Evolutionary conservation across 2,797 vertebrate species (phyloP), one percentile per base, ranked within the genome.

Genomic region (Platalea minor): DNA sequence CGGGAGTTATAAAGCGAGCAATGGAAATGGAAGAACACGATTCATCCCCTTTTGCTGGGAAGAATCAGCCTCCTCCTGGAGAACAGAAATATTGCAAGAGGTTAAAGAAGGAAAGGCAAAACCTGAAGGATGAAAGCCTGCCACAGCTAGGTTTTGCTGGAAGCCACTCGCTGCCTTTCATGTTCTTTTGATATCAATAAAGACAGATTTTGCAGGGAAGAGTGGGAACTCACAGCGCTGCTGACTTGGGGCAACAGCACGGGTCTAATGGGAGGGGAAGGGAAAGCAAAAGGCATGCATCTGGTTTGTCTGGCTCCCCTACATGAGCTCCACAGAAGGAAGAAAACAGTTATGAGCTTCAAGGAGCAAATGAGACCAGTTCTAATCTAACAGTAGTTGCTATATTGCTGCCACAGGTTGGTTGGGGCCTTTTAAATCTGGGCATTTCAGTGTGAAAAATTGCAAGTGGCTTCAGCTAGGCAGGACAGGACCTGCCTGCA

Each of bases 31-130:
- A 50, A 86, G 77, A 41, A 78, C 21, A 8, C 0, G 1, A 46
- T n/a, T 45, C 29, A 7, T 18, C 29, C 76, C 68, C 43, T 64
- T 80, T 56, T 20, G 48, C 67, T 85, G 67, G 77, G 83, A 46
- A 92, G 77, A 94, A 86, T 87, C 86, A 57, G 88, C 92, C 95
- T 93, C 88, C 92, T 95, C 81, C 88, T 93, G 96, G 96, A 87
- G 74, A 86, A 56, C 4, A 37, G 54, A 61, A 85, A 93, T 31
- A 94, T 24, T 95, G 93, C 92, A 95, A n/a, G 84, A 73, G 51
- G 59, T 86, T 37, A 17, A 39, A 0, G 56, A 28, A 61, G 54
- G 54, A n/a, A 70, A 84, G 28, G 75, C 37, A 72, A 78, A 93
- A 50, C 24, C 37, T 20, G 65, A 60, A 85, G 82, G 68, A 12